Evolutionary conservation across 2,797 vertebrate species (phyloP).

Genomic region (Scolopax bukidnonensis): DNA sequence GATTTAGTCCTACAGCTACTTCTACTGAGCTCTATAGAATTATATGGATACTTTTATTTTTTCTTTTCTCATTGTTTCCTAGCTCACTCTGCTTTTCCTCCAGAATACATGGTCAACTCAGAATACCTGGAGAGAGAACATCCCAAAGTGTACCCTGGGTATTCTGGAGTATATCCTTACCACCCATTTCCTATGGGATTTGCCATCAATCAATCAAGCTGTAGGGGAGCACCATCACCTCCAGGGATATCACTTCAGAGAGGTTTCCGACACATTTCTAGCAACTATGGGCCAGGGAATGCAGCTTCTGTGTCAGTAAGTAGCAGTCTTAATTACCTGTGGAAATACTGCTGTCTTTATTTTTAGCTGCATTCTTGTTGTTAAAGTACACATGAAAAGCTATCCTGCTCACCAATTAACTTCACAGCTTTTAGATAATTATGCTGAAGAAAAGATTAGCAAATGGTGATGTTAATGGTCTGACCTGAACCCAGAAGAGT

Average conservation of each 20-base stretch:
- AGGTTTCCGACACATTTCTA: slow-evolving; percentile 61
- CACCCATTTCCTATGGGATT: slow-evolving; percentile 70
- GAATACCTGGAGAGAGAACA: slow-evolving; percentile 75
- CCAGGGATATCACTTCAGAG: slow-evolving; percentile 64
- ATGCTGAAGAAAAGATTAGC: not conserved
- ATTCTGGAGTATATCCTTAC: slow-evolving; percentile 68
- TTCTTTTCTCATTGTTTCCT: not conserved
- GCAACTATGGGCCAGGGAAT: slow-evolving; percentile 48
- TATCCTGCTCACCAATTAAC: not conserved
- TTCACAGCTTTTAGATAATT: not conserved
- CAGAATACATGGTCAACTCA: slow-evolving; percentile 43
- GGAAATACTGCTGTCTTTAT: not conserved
- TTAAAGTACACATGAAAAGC: not conserved
- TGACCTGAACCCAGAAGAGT: not conserved
- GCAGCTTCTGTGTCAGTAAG: slow-evolving; percentile 64
- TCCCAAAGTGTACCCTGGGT: slow-evolving; percentile 66
- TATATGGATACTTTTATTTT: not conserved
- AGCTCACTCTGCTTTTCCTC: slow-evolving; percentile 61
- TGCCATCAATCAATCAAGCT: slow-evolving; percentile 58
- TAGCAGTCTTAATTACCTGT: not conserved
- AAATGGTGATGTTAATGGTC: not conserved
- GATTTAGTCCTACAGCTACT: not conserved
- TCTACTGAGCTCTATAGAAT: not conserved
- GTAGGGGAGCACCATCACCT: slow-evolving; percentile 40
- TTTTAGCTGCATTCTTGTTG: not conserved